Base-by-base conservation (phyloP, 2,888 invertebrate genomes). In the Philhelius pedissequus region DNA sequence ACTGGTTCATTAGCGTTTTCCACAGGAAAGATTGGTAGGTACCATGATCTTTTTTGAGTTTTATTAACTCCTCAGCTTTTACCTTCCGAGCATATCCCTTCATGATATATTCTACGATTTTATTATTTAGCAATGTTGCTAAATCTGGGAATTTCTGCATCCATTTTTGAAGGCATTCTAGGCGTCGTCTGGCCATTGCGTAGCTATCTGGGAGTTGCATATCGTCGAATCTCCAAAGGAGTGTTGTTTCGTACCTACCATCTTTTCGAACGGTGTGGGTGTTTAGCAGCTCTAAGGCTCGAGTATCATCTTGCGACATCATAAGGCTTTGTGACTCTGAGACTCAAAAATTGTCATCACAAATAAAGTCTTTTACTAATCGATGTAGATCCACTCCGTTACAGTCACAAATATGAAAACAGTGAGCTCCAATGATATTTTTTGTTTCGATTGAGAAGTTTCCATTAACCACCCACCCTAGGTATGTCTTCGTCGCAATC, bases 1-100 rank as follows among this genome's bases (percentile, higher is more conserved):
- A 81, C 82, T 4, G 82, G 86, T 56, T 88, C 88, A 9, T 88
- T 87, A 1, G 86, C 76, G 15, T 50, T 75, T 43, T 87, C 87
- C 1, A 88, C 88, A 8, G 86, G 70, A 75, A 88, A 87, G 13
- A 88, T 86, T 2, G 87, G 87, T 7, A 88, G 22, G 35, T 87
- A 88, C 88, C 87, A 88, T 13, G 58, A 84, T 7, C 52, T 45
- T 30, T 11, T 30, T 13, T 22, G 22, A n/a, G 20, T 50, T 20
- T 68, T n/a, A n/a, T n/a, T n/a, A n/a, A n/a, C n/a, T n/a, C n/a
- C n/a, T 52, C 15, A 54, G 22, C 27, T 81, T 15, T 48, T 87
- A 83, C 54, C 64, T 68, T 74, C 30, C 84, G 15, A 6, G 83
- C 84, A 25, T 88, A 88, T 9, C 78, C 79, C 50, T 87, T 80